These are phyloP conservation scores for Hapalemur alaotrensis DNA, from an alignment of 2,797 vertebrate genomes.

Conservation along the genomic window DNA sequence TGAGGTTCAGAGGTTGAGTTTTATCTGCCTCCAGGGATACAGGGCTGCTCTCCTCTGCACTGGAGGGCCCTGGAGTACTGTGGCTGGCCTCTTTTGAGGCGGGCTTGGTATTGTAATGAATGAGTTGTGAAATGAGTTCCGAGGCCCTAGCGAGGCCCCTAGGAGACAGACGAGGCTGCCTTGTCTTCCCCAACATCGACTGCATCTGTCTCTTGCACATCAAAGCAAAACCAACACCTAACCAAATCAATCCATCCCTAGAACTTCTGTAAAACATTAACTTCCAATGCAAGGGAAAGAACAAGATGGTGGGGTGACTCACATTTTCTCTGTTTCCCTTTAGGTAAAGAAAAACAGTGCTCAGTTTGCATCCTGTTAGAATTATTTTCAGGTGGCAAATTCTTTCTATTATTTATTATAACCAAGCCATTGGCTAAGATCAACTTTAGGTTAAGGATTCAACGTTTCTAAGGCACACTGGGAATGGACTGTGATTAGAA, in stretches of 20 bases:
- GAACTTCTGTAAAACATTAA: conserved; percentile 81
- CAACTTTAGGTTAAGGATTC: conserved; percentile 22
- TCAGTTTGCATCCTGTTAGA: conserved; percentile 54
- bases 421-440: conserved; percentile 32
- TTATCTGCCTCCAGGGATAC: conserved; percentile 74
- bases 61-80: conserved; percentile 43
- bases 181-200: conserved; percentile 55
- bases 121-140: conserved; percentile 82
- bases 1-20: conserved; percentile 80
- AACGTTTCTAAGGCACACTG: neutral
- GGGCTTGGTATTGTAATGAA: conserved; percentile 81
- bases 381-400: conserved; percentile 70
- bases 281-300: conserved; percentile 66
- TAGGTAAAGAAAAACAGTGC: conserved; percentile 74
- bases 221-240: conserved; percentile 79
- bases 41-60: conserved; percentile 40
- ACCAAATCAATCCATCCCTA: conserved; percentile 77
- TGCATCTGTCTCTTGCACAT: conserved; percentile 65
- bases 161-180: conserved; percentile 72
- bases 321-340: conserved; percentile 57
- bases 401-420: conserved; percentile 61
- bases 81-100: conserved; percentile 72
- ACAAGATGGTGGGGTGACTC: conserved; percentile 47
- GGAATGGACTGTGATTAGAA: neutral
- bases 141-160: conserved; percentile 48